phyloP scores from a whole-genome alignment of 2,797 vertebrate species.

The Halcyon chelicuti region DNA sequence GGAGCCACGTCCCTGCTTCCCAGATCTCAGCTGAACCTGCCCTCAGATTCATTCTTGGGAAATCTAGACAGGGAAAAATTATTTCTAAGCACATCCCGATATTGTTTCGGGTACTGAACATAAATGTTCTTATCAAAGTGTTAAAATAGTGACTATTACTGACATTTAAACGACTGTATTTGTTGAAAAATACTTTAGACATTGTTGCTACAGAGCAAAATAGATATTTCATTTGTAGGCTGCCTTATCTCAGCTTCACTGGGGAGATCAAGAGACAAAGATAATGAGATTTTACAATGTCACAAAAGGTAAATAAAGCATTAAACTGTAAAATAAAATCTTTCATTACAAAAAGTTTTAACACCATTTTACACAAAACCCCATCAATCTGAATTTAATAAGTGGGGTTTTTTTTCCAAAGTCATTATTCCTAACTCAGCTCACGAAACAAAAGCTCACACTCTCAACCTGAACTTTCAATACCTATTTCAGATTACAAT shows the following conservation, averaged over 20 bases:
- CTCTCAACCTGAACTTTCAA: not conserved
- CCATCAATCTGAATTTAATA: not conserved
- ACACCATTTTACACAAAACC: not conserved
- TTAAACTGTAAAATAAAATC: constrained; percentile 38
- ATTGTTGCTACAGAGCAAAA: not conserved
- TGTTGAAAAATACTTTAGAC: not conserved
- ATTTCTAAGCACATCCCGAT: constrained; percentile 27
- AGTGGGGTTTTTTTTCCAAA: not conserved
- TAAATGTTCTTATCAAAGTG: constrained; percentile 26
- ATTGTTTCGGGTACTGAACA: constrained; percentile 18
- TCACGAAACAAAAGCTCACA: not conserved
- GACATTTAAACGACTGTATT: constrained; percentile 5
- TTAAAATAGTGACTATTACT: not conserved
- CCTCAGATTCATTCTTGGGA: constrained; percentile 20
- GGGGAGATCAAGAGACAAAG: constrained; percentile 39
- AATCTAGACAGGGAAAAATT: constrained; percentile 1
- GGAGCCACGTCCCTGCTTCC: not conserved
- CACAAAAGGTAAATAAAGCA: constrained; percentile 69
- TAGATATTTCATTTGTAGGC: not conserved
- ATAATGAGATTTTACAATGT: constrained; percentile 50
- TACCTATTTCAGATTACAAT: not conserved
- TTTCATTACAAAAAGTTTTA: constrained; percentile 6
- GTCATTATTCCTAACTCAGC: not conserved
- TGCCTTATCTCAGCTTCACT: constrained; percentile 62
- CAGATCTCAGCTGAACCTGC: constrained; percentile 14